Evolutionary conservation across 2,113 vertebrate genomes (phyloP).

Genomic region (Corythaeola cristata): DNA sequence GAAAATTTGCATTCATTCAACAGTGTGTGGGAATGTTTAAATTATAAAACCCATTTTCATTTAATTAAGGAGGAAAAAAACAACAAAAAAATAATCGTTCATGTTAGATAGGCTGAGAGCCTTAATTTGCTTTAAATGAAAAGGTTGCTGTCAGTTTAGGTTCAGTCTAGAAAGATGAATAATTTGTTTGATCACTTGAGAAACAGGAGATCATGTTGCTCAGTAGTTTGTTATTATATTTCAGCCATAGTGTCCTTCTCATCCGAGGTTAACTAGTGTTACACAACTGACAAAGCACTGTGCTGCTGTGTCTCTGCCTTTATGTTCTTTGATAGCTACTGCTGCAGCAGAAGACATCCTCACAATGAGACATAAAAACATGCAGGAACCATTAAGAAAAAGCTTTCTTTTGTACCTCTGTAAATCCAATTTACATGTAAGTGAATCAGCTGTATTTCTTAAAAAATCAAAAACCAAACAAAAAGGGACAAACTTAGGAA

Average conservation of each 20-base stretch:
- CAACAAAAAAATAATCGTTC: not conserved
- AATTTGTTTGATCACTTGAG: not conserved
- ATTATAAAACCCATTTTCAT: not conserved
- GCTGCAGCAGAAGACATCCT: not conserved
- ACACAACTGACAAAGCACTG: not conserved
- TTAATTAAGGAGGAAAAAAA: not conserved
- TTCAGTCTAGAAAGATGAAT: not conserved
- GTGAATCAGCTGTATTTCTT: not conserved
- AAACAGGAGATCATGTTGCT: conserved; percentile 7
- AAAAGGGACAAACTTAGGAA: not conserved
- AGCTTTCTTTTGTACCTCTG: not conserved
- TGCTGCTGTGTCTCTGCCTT: not conserved
- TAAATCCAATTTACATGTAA: not conserved
- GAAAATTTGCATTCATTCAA: not conserved
- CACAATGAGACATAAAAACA: not conserved
- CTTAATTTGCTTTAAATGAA: conserved; percentile 32
- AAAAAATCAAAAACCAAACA: not conserved
- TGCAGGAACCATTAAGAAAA: not conserved
- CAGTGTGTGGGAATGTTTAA: conserved; percentile 1
- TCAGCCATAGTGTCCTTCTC: not conserved
- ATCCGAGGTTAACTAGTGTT: not conserved
- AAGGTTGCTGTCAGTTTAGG: not conserved
- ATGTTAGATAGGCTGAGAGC: not conserved
- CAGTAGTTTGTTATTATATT: conserved; percentile 5
- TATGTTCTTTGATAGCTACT: not conserved